These are phyloP conservation scores for Hesperia comma DNA, from an alignment of 2,888 invertebrate genomes.

Conservation along the genomic window DNA sequence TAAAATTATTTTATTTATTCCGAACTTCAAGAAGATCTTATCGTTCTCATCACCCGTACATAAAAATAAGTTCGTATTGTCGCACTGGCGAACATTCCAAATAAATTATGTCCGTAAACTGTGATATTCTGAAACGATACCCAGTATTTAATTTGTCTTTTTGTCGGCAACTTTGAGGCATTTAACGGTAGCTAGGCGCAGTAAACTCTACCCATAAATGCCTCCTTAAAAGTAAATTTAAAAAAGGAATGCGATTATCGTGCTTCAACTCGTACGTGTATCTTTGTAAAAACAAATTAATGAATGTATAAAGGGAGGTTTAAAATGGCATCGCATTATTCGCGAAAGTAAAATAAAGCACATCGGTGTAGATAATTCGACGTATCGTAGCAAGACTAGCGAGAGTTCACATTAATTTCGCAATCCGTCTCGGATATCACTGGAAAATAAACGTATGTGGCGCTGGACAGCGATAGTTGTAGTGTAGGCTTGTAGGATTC, in stretches of 20 bases:
- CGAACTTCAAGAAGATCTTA: not conserved
- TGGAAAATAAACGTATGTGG: slow-evolving; percentile 21
- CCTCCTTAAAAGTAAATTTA: slow-evolving; percentile 19
- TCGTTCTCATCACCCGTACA: not conserved
- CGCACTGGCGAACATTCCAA: not conserved
- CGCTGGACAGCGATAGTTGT: slow-evolving; percentile 1
- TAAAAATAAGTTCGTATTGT: slow-evolving; percentile 1
- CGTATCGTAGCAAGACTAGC: slow-evolving; percentile 28
- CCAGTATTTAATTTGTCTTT: slow-evolving; percentile 4
- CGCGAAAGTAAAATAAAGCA: slow-evolving; percentile 33
- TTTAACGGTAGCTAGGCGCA: slow-evolving; percentile 15
- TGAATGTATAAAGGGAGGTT: slow-evolving; percentile 14
- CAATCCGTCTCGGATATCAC: slow-evolving; percentile 34
- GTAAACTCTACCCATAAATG: slow-evolving; percentile 32
- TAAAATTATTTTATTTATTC: not conserved
- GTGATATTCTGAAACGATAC: slow-evolving; percentile 14
- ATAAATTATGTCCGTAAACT: slow-evolving; percentile 8
- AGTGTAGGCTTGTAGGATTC: not conserved
- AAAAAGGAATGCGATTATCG: slow-evolving; percentile 15
- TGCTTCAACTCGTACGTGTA: not conserved
- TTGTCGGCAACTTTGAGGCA: slow-evolving; percentile 10
- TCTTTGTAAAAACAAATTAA: slow-evolving; percentile 14
- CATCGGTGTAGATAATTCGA: slow-evolving; percentile 32
- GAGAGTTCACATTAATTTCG: slow-evolving; percentile 34
- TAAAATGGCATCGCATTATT: slow-evolving; percentile 24